These are phyloP conservation scores for Polymixis flavicincta DNA, from an alignment of 2,888 invertebrate species.

Conservation along the genomic window DNA sequence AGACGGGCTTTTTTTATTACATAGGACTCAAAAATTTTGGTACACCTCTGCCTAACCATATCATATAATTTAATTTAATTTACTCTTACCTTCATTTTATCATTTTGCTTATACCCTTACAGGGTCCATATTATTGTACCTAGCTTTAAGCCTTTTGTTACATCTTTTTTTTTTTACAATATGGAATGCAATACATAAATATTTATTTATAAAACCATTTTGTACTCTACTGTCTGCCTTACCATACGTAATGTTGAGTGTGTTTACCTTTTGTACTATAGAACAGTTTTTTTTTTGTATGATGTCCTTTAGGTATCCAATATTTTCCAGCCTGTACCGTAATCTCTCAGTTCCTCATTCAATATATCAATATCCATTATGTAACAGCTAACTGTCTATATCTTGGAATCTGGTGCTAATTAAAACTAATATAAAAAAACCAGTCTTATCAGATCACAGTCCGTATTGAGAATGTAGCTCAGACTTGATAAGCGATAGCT, in stretches of 20 bases:
- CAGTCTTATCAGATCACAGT: slow-evolving; percentile 31
- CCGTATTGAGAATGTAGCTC: slow-evolving; percentile 19
- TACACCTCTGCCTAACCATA: neutral
- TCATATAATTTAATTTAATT: too few relatives aligned
- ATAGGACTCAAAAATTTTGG: too few relatives aligned
- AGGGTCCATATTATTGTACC: too few relatives aligned
- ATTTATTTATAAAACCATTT: too few relatives aligned
- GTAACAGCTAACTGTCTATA: slow-evolving; percentile 20
- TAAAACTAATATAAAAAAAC: slow-evolving; percentile 49
- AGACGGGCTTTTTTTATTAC: too few relatives aligned
- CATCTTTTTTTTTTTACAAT: too few relatives aligned
- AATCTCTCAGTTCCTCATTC: slow-evolving; percentile 8
- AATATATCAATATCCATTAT: slow-evolving; percentile 21
- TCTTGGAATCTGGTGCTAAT: slow-evolving; percentile 42
- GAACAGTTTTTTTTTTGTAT: neutral
- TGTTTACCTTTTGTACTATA: neutral
- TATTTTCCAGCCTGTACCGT: neutral
- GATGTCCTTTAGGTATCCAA: neutral
- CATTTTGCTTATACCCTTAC: too few relatives aligned
- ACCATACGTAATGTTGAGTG: too few relatives aligned
- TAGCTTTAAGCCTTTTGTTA: too few relatives aligned
- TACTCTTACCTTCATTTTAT: too few relatives aligned
- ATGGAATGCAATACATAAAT: too few relatives aligned
- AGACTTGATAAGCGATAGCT: slow-evolving; percentile 25
- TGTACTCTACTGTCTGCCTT: too few relatives aligned